Evolutionary conservation across 2,797 vertebrate species (phyloP).

Genomic region (Leontopithecus rosalia): DNA sequence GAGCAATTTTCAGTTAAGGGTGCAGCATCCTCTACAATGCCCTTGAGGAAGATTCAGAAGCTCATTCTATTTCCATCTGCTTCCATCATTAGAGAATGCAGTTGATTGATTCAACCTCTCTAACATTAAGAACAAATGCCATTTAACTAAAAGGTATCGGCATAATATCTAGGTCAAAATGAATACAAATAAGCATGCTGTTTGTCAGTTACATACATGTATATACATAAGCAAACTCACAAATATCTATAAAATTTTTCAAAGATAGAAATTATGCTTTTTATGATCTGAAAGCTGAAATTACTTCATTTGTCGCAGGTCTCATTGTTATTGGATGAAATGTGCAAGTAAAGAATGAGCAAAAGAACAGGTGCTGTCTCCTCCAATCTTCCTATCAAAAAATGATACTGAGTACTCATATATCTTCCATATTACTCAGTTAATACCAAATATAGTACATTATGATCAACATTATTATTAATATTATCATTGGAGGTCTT

Average conservation of each 20-base stretch:
- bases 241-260: background rate
- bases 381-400: background rate
- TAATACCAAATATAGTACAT: background rate
- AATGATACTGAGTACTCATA: background rate
- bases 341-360: background rate
- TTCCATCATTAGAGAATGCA: slow-evolving; percentile 67
- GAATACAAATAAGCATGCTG: background rate
- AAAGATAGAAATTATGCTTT: background rate
- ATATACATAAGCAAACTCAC: background rate
- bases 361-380: background rate
- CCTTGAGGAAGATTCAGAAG: slow-evolving; percentile 73
- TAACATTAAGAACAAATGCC: slow-evolving; percentile 54
- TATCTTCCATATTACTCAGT: background rate
- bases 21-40: slow-evolving; percentile 69
- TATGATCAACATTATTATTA: background rate
- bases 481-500: background rate
- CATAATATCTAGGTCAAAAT: background rate
- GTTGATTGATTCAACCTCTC: slow-evolving; percentile 73
- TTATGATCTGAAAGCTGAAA: background rate
- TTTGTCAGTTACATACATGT: background rate
- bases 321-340: background rate
- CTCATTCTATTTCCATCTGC: slow-evolving; percentile 76
- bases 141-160: slow-evolving; percentile 52
- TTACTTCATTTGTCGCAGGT: background rate
- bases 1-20: slow-evolving; percentile 74